Evolutionary conservation across 2,113 vertebrate genomes (phyloP), one percentile per base, ranked within the genome.

Genomic region (Scytalopus superciliaris): DNA sequence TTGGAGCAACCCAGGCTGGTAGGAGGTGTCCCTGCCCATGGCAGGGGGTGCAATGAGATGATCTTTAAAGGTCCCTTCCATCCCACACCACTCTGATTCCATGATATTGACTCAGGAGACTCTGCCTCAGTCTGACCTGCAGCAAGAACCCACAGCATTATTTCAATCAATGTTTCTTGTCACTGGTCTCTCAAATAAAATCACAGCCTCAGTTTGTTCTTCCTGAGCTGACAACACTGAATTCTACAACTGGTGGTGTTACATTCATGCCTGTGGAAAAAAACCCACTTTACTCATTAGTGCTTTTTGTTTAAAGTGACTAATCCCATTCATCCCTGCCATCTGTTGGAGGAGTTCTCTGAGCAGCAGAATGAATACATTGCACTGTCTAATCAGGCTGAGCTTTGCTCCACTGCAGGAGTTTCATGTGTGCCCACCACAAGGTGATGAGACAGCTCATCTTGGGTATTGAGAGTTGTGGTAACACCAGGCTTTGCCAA

Each of bases 261-360:
- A 5, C 79, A 76, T 45, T 87, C 67, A 75, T 17, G 78, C 12
- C 56, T 4, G 12, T 27, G 47, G 67, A 77, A 70, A 87, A 70
- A 83, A 52, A 64, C 72, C 2, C 4, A 0, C 64, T 77, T 87
- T 28, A 15, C 77, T 96, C 96, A 95, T 96, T 73, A 97, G 89
- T 0, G 89, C 83, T 89, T 80, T 94, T 95, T 94, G 89, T 94
- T 64, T 47, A 1, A 16, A n/a, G 42, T 94, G 93, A 97, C 84
- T 92, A 59, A 94, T 91, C 62, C 91, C 87, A 95, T 95, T 94
- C 93, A 93, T 87, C 73, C 7, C 28, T 3, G 89, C 93, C 93
- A 97, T 94, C 94, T 94, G 93, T 68, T 13, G 56, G 44, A 90
- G 84, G 64, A 47, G n/a, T 68, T 86, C 80, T 94, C 56, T 6